phyloP scores from a whole-genome alignment of 2,888 invertebrate genomes.

The Scaptomyza parva region DNA sequence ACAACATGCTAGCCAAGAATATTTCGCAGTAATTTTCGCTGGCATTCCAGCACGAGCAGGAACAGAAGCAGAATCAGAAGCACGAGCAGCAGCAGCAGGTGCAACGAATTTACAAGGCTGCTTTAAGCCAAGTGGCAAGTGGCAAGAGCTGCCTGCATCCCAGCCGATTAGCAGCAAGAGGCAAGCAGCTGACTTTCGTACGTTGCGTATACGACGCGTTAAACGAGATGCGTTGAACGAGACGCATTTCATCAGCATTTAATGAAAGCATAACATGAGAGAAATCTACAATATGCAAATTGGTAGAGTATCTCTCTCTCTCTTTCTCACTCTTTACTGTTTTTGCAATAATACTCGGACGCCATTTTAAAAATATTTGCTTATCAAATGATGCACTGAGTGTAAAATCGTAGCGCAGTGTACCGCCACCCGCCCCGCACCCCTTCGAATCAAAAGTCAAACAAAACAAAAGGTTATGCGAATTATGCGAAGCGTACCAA shows the following conservation, averaged over 20 bases:
- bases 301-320: constrained; percentile 27
- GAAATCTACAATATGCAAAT: constrained; percentile 34
- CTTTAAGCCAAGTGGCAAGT: constrained; percentile 31
- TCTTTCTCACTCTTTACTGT: not conserved
- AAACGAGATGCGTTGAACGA: too few relatives aligned
- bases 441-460: constrained; percentile 52
- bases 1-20: constrained; percentile 68
- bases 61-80: too few relatives aligned
- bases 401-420: constrained; percentile 31
- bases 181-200: constrained; percentile 9
- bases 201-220: constrained; percentile 30
- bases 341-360: constrained; percentile 18
- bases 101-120: constrained; percentile 22
- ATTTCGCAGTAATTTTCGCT: constrained; percentile 48
- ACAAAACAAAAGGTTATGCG: constrained; percentile 53
- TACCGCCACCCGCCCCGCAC: not conserved
- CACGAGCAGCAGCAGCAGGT: constrained; percentile 55
- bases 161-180: constrained; percentile 36
- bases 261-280: constrained; percentile 43
- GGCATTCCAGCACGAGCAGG: constrained; percentile 35
- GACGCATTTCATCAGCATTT: constrained; percentile 21
- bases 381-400: constrained; percentile 46
- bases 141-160: too few relatives aligned
- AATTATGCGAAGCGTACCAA: constrained; percentile 52
- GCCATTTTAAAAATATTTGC: constrained; percentile 48